Evolutionary conservation across 2,797 vertebrate species (phyloP).

Genomic region (Poeciliopsis turneri): DNA sequence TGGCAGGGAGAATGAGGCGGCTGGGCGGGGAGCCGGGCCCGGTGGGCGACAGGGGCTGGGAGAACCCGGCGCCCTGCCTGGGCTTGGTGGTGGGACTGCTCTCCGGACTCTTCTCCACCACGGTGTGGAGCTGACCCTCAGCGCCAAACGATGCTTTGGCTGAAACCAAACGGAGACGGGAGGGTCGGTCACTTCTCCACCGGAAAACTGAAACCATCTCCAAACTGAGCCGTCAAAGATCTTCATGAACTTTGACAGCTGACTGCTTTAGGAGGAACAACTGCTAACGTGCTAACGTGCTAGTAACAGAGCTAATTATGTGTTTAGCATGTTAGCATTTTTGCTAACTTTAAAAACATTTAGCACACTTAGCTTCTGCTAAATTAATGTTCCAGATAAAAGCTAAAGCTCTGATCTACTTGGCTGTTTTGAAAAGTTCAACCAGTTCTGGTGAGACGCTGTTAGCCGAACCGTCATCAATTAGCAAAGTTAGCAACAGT

Average conservation of each 20-base stretch:
- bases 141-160: slow-evolving; percentile 74
- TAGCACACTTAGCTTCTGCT: no score
- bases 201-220: neutral
- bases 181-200: neutral
- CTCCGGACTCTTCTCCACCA: slow-evolving; percentile 94
- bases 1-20: slow-evolving; percentile 83
- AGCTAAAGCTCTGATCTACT: no score
- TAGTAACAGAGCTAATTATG: no score
- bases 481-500: no score
- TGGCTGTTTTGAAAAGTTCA: no score
- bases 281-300: no score
- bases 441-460: no score
- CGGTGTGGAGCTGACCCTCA: slow-evolving; percentile 91
- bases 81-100: slow-evolving; percentile 90
- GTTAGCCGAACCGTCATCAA: no score
- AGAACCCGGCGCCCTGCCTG: slow-evolving; percentile 75
- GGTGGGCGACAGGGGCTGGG: slow-evolving; percentile 25
- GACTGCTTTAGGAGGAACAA: neutral
- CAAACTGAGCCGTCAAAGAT: neutral
- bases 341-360: no score
- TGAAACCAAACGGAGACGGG: slow-evolving; percentile 27
- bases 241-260: neutral
- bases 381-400: no score
- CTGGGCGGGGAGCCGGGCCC: slow-evolving; percentile 74
- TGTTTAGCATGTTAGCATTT: no score